Percentiles rank a stretch among this genome's conserved stretches.
phyloP scores from a whole-genome alignment of 2,888 invertebrate genomes.

The Rapana venosa region DNA sequence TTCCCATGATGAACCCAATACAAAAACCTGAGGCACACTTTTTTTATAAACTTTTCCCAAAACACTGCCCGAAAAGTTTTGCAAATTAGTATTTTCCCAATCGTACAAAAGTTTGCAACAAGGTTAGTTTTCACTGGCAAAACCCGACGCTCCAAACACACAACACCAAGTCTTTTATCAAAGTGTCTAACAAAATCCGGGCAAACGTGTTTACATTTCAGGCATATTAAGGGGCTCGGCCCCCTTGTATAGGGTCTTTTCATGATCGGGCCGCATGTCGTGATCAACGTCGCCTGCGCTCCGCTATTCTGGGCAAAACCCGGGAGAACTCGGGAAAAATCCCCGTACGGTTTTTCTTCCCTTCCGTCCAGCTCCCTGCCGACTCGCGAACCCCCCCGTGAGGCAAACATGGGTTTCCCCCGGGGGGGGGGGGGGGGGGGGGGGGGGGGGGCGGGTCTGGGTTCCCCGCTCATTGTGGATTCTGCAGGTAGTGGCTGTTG shows the following conservation, averaged over 20 bases:
- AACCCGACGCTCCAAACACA: too few species aligned
- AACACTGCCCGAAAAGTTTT: too few species aligned
- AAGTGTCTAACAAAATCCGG: neutral
- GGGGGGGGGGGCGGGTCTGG: too few species aligned
- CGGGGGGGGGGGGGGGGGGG: too few species aligned
- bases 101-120: too few species aligned
- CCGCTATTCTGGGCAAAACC: constrained; percentile 72
- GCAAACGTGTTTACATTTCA: constrained; percentile 42
- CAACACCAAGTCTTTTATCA: too few species aligned
- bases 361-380: constrained; percentile 82
- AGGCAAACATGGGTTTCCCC: too few species aligned
- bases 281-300: constrained; percentile 66
- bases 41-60: too few species aligned
- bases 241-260: constrained; percentile 75
- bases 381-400: constrained; percentile 55
- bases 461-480: constrained; percentile 50
- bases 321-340: constrained; percentile 85
- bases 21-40: too few species aligned
- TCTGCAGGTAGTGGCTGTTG: constrained; percentile 48
- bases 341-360: constrained; percentile 89
- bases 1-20: too few species aligned
- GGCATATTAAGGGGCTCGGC: constrained; percentile 54
- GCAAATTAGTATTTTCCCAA: too few species aligned
- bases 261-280: constrained; percentile 70
- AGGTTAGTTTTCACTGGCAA: too few species aligned